These are phyloP conservation scores for Micrasema minimum DNA, from an alignment of 1,140 invertebrate species.

Conservation along the genomic window DNA sequence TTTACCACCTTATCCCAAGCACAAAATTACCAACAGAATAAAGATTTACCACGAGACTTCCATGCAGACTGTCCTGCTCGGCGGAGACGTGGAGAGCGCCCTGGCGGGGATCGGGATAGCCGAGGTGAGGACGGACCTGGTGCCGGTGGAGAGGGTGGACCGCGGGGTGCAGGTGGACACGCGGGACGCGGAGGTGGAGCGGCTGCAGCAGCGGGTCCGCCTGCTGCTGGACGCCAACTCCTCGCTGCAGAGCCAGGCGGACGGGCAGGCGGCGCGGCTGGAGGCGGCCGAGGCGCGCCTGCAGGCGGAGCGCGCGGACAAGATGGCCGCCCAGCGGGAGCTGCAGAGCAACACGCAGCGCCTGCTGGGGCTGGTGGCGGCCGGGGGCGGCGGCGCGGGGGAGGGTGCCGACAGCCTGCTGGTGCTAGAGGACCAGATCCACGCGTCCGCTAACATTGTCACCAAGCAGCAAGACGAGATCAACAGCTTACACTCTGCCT, in stretches of 20 bases:
- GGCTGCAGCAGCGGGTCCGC: slow-evolving; percentile 69
- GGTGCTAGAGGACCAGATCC: slow-evolving; percentile 78
- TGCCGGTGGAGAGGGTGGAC: slow-evolving; percentile 55
- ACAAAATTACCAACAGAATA: slow-evolving; percentile 65
- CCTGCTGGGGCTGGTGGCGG: slow-evolving; percentile 76
- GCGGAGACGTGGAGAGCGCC: slow-evolving; percentile 76
- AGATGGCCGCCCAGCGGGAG: slow-evolving; percentile 76
- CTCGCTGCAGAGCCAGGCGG: slow-evolving; percentile 55
- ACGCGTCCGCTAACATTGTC: slow-evolving; percentile 78
- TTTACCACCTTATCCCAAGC: slow-evolving; percentile 67
- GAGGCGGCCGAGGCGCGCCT: slow-evolving; percentile 67
- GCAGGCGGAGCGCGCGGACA: slow-evolving; percentile 74
- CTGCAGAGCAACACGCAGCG: slow-evolving; percentile 77
- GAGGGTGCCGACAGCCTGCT: slow-evolving; percentile 76
- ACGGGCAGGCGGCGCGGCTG: slow-evolving; percentile 63
- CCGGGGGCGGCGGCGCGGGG: too few relatives aligned
- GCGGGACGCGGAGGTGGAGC: slow-evolving; percentile 70
- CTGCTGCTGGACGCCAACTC: slow-evolving; percentile 58
- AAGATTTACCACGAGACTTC: slow-evolving; percentile 82
- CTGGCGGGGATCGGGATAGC: slow-evolving; percentile 70
- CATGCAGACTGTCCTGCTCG: slow-evolving; percentile 78
- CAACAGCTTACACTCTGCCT: slow-evolving; percentile 73
- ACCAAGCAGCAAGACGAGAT: slow-evolving; percentile 81
- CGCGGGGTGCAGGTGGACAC: slow-evolving; percentile 77
- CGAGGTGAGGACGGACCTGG: slow-evolving; percentile 54